These are phyloP conservation scores for Rhyacichthys aspro DNA, from an alignment of 2,797 vertebrate genomes.

Conservation along the genomic window DNA sequence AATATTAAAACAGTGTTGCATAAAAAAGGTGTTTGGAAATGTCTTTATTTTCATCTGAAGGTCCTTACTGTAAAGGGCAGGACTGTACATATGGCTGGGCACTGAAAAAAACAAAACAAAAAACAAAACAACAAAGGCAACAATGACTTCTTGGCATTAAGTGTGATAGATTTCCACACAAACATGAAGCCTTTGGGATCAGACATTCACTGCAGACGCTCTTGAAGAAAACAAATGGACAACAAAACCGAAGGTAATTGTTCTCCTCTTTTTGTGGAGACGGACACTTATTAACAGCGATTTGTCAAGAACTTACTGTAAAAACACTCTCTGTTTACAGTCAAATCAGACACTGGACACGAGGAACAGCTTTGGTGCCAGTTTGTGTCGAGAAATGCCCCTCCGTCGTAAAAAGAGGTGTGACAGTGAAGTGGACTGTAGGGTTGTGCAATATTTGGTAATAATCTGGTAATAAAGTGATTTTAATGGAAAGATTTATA, in stretches of 20 bases:
- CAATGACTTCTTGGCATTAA: constrained; percentile 78
- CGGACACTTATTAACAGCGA: constrained; percentile 27
- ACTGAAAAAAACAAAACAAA: constrained; percentile 39
- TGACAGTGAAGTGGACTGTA: too few species aligned
- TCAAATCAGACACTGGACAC: constrained; percentile 27
- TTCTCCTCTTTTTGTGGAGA: constrained; percentile 8
- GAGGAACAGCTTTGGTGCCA: constrained; percentile 32
- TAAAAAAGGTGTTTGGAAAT: constrained; percentile 57
- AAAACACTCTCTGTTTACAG: constrained; percentile 17
- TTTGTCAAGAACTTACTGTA: constrained; percentile 17
- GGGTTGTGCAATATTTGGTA: too few species aligned
- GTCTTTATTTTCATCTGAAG: constrained; percentile 70
- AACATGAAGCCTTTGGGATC: constrained; percentile 73
- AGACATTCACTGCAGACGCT: constrained; percentile 41
- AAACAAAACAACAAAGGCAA: constrained; percentile 67
- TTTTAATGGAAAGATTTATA: too few species aligned
- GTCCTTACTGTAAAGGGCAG: constrained; percentile 61
- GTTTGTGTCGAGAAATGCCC: constrained; percentile 10
- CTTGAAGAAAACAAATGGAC: constrained; percentile 27
- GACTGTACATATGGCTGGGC: constrained; percentile 78
- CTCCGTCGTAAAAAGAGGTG: too few species aligned
- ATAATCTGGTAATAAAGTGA: too few species aligned
- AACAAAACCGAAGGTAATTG: constrained; percentile 24
- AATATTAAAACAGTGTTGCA: neutral
- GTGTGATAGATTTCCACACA: constrained; percentile 55